Evolutionary conservation across 2,888 invertebrate species (phyloP).

Genomic region (Nemapogon koenigi): DNA sequence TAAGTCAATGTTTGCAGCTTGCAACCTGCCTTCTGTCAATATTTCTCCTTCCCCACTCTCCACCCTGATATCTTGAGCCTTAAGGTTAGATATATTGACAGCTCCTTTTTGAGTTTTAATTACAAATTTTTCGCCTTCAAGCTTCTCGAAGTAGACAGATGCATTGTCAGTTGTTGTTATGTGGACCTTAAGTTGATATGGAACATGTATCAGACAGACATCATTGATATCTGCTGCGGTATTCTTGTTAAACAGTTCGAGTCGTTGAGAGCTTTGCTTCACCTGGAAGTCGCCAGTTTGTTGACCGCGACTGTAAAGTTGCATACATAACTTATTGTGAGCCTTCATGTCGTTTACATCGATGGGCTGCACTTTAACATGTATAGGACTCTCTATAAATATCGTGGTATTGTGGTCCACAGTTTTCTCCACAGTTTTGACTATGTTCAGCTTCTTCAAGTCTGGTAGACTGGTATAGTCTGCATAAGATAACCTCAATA

Average conservation of each 20-base stretch:
- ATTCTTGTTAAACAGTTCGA: constrained; percentile 52
- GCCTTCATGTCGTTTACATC: constrained; percentile 49
- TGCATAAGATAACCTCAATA: constrained; percentile 58
- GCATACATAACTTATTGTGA: constrained; percentile 53
- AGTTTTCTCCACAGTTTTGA: constrained; percentile 55
- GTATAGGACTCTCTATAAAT: constrained; percentile 58
- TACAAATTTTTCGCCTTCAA: constrained; percentile 51
- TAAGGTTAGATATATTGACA: constrained; percentile 39
- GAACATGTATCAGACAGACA: constrained; percentile 52
- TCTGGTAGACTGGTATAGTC: constrained; percentile 50
- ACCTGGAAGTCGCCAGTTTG: constrained; percentile 52
- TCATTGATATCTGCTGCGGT: constrained; percentile 44
- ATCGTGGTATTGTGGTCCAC: constrained; percentile 53
- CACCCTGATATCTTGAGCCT: constrained; percentile 46
- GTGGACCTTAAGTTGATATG: constrained; percentile 52
- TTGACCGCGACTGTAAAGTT: constrained; percentile 49
- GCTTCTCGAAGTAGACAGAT: constrained; percentile 41
- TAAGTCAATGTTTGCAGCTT: constrained; percentile 43
- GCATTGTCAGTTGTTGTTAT: constrained; percentile 49
- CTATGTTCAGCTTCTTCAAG: constrained; percentile 46
- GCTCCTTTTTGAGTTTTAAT: constrained; percentile 51
- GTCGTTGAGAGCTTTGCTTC: constrained; percentile 51
- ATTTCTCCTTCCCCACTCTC: constrained; percentile 44
- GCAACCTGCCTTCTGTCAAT: constrained; percentile 38
- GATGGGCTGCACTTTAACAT: constrained; percentile 53